Evolutionary conservation across 2,888 invertebrate genomes (phyloP), one percentile per base, ranked within the genome.

Genomic region (Caenorhabditis zanzibari): DNA sequence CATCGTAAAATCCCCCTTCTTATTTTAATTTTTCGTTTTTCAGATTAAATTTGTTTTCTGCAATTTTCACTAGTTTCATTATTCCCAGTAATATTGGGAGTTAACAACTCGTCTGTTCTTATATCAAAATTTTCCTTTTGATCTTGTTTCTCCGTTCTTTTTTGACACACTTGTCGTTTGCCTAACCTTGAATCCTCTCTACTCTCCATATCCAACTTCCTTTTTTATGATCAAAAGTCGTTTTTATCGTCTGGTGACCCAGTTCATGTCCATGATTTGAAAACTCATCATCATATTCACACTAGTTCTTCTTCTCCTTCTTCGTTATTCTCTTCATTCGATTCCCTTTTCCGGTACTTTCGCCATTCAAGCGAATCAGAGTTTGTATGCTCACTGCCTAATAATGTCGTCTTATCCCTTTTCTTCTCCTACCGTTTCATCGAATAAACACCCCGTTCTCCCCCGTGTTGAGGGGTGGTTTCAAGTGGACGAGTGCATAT

Each of bases 381-480:
- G 66, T 56, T 35, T 66, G 64, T 49, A 9, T 66, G 64, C 35
- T 52, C 47, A 16, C 44, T 28, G 32, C 73, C 64, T 75, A 66
- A 54, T 54, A 54, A 66, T 66, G 66, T 75, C 75, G 75, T 22
- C 66, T 75, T 75, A 75, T 75, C 75, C 64, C 32, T 24, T 22
- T 47, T 56, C 28, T 54, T 54, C 64, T 56, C 24, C 75, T 56
- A 75, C 75, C 74, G 66, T 75, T 75, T 75, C 75, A 66, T 75
- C 75, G 75, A 75, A 75, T 75, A 75, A 75, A 75, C 75, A 75
- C 75, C 54, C 66, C 75, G 64, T 47, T 64, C n/a, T 54, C 22
- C 49, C 32, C 38, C 19, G 68, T 52, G 32, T 54, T 32, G 49
- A 52, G 49, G 64, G 28, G 63, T n/a, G n/a, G n/a, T 63, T 66